These are phyloP conservation scores for Dendrolimus pini DNA, from an alignment of 2,888 invertebrate species.

Conservation along the genomic window DNA sequence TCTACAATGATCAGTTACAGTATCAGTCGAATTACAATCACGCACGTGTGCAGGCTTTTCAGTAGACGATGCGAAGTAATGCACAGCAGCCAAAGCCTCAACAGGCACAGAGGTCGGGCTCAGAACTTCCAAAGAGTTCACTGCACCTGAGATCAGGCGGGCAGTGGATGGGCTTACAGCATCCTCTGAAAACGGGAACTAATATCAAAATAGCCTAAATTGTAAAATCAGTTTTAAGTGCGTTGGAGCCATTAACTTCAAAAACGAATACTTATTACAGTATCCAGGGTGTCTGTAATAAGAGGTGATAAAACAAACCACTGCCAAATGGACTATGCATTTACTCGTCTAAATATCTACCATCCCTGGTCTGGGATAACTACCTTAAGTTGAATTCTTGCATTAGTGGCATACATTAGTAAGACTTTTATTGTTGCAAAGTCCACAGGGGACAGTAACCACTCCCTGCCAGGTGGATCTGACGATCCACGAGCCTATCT, in stretches of 20 bases:
- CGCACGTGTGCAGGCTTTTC: slow-evolving; percentile 24
- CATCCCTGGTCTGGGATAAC: too few species aligned
- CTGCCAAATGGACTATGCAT: too few species aligned
- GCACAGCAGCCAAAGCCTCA: slow-evolving; percentile 50
- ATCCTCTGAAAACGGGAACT: slow-evolving; percentile 28
- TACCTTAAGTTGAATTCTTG: too few species aligned
- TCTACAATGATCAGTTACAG: neutral
- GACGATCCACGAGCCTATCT: neutral
- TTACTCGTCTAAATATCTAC: too few species aligned
- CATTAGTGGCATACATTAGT: too few species aligned
- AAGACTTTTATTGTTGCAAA: neutral
- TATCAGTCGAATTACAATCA: neutral
- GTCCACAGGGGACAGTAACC: neutral
- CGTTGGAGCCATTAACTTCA: too few species aligned
- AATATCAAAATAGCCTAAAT: too few species aligned
- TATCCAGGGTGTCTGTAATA: too few species aligned
- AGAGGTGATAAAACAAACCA: too few species aligned
- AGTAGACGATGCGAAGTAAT: slow-evolving; percentile 44
- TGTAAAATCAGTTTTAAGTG: too few species aligned
- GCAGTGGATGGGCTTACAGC: slow-evolving; percentile 45
- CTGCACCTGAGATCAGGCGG: slow-evolving; percentile 24
- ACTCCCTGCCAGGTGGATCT: neutral
- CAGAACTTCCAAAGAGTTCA: slow-evolving; percentile 38
- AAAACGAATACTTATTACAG: too few species aligned
- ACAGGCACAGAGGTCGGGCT: slow-evolving; percentile 33